These are phyloP conservation scores for Manis javanica DNA, from an alignment of 2,797 vertebrate genomes.

Conservation along the genomic window DNA sequence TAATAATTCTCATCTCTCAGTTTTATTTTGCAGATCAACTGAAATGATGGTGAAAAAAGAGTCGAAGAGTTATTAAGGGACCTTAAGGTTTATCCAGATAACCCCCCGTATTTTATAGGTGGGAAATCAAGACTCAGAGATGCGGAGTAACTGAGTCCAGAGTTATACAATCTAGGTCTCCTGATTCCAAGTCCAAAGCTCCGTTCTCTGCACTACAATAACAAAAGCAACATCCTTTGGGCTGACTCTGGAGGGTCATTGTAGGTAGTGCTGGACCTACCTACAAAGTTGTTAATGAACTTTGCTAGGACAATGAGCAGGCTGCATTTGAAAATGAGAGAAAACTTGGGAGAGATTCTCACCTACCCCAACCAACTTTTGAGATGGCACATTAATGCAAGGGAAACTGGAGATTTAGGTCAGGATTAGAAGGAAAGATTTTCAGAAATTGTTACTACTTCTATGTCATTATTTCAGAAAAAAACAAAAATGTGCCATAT, in stretches of 20 bases:
- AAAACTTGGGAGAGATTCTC: background rate
- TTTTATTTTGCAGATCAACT: slow-evolving; percentile 43
- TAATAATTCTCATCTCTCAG: background rate
- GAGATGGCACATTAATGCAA: background rate
- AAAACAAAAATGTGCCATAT: background rate
- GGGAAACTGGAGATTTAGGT: background rate
- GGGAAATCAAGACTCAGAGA: slow-evolving; percentile 26
- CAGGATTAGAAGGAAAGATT: background rate
- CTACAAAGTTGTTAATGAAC: background rate
- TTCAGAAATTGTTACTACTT: background rate
- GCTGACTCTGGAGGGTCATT: background rate
- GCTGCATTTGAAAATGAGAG: slow-evolving; percentile 18
- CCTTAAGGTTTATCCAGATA: slow-evolving; percentile 26
- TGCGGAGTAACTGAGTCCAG: background rate
- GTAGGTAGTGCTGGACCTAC: background rate
- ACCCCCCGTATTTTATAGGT: background rate
- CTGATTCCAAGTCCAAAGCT: background rate
- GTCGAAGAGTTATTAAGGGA: background rate
- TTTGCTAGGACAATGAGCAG: slow-evolving; percentile 47
- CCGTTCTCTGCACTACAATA: background rate
- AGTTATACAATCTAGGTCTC: background rate
- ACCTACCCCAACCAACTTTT: background rate
- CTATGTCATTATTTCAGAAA: slow-evolving; percentile 30
- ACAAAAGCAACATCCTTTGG: background rate
- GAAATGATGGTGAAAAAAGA: background rate